A percentile compares a stretch with the other conserved stretches of the same genome.
Conservation (phyloP, 1,140 invertebrate genomes). For the Drosophila sechellia region DNA sequence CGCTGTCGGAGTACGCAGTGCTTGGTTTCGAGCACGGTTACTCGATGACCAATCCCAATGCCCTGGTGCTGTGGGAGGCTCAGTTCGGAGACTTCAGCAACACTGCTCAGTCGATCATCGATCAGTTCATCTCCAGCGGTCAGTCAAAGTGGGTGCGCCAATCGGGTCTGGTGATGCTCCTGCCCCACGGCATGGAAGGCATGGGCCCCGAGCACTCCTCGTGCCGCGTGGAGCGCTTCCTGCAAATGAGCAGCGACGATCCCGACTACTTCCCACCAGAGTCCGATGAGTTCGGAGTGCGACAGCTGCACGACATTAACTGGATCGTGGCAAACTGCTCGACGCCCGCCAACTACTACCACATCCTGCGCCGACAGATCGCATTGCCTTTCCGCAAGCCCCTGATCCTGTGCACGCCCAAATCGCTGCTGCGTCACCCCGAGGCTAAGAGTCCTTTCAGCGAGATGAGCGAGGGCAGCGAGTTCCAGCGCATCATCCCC, state of each 20-base stretch:
- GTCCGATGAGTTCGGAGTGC: slow-evolving; percentile 92
- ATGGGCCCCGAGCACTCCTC: slow-evolving; percentile 99
- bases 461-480: slow-evolving; percentile 93
- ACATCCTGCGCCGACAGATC: slow-evolving; percentile 97
- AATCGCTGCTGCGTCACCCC: slow-evolving; percentile 97
- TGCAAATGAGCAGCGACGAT: slow-evolving; percentile 98
- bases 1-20: slow-evolving; percentile 96
- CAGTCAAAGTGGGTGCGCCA: slow-evolving; percentile 99
- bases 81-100: slow-evolving; percentile 99
- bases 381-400: slow-evolving; percentile 98
- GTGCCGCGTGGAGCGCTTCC: slow-evolving; percentile 96
- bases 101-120: slow-evolving; percentile 99
- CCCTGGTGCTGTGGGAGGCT: slow-evolving; percentile 99
- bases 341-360: slow-evolving; percentile 98
- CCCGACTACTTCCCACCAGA: slow-evolving; percentile 97
- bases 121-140: slow-evolving; percentile 98
- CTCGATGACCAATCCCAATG: slow-evolving; percentile 99
- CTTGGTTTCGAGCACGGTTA: slow-evolving; percentile 98
- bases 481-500: slow-evolving; percentile 92
- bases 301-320: slow-evolving; percentile 98
- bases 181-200: slow-evolving; percentile 99
- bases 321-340: slow-evolving; percentile 98
- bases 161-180: slow-evolving; percentile 96
- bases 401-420: slow-evolving; percentile 98
- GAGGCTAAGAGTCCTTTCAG: slow-evolving; percentile 97